Evolutionary conservation across 2,888 invertebrate genomes (phyloP).

Genomic region (Yponomeuta sedellus): DNA sequence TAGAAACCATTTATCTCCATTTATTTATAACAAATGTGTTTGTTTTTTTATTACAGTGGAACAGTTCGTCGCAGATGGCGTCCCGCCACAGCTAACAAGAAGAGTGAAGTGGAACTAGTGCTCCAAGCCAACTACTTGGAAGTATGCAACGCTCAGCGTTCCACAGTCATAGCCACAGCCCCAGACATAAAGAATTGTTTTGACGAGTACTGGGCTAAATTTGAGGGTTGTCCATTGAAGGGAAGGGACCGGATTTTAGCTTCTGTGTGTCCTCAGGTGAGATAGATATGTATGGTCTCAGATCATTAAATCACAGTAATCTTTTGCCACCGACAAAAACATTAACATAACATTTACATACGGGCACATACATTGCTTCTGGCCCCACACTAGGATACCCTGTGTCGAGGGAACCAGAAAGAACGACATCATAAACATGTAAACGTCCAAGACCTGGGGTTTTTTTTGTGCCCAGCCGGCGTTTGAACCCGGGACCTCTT

Average conservation of each 20-base stretch:
- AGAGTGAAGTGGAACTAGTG: slow-evolving; percentile 82
- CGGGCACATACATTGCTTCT: too few relatives aligned
- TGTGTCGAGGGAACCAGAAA: too few relatives aligned
- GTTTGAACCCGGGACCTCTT: too few relatives aligned
- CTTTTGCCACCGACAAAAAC: too few relatives aligned
- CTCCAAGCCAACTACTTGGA: slow-evolving; percentile 83
- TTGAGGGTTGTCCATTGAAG: slow-evolving; percentile 78
- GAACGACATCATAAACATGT: too few relatives aligned
- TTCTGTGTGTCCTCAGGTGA: slow-evolving; percentile 89
- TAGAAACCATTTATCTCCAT: too few relatives aligned
- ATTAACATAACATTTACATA: too few relatives aligned
- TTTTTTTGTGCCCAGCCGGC: too few relatives aligned
- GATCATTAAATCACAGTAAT: too few relatives aligned
- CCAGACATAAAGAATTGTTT: slow-evolving; percentile 83
- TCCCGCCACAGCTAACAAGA: slow-evolving; percentile 73
- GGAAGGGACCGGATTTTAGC: slow-evolving; percentile 87
- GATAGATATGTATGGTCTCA: not conserved
- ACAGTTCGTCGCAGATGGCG: slow-evolving; percentile 85
- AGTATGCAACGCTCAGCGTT: slow-evolving; percentile 74
- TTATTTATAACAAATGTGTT: too few relatives aligned
- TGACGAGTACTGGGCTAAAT: slow-evolving; percentile 82
- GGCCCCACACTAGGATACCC: too few relatives aligned
- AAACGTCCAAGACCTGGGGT: too few relatives aligned
- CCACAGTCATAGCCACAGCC: slow-evolving; percentile 69
- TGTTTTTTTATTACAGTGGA: slow-evolving; percentile 74